Evolutionary conservation across 2,113 vertebrate genomes (phyloP).

Genomic region (Myotis yumanensis): DNA sequence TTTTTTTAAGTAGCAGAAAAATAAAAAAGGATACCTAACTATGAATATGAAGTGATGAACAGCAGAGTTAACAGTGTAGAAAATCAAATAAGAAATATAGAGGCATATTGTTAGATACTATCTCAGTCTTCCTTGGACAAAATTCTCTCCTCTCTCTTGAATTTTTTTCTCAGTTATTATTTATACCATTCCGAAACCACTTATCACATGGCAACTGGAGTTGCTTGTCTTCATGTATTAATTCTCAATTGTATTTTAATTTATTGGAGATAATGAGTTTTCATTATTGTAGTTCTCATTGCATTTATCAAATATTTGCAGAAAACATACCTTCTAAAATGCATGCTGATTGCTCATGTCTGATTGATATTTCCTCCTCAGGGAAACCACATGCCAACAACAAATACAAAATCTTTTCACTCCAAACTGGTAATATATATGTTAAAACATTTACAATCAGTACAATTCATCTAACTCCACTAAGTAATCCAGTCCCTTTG

Average conservation of each 20-base stretch:
- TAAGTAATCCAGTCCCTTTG: neutral
- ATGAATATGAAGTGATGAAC: neutral
- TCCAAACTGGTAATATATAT: neutral
- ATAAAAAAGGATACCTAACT: neutral
- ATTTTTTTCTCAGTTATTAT: neutral
- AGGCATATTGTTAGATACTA: neutral
- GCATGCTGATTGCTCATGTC: neutral
- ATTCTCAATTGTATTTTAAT: neutral
- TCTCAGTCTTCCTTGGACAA: neutral
- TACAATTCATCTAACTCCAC: neutral
- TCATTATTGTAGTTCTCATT: neutral
- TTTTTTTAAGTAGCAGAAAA: neutral
- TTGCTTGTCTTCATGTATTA: neutral
- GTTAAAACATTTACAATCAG: neutral
- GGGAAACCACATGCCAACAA: neutral
- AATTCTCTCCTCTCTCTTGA: neutral
- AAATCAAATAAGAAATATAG: neutral
- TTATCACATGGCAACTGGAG: neutral
- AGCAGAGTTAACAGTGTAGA: neutral
- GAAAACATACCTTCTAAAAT: neutral
- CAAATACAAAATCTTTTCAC: neutral
- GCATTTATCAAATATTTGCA: neutral
- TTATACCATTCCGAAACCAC: neutral
- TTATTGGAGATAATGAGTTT: neutral
- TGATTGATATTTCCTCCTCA: neutral